Base-by-base conservation (phyloP, 1,140 invertebrate genomes). In the Hylaeus anthracinus region DNA sequence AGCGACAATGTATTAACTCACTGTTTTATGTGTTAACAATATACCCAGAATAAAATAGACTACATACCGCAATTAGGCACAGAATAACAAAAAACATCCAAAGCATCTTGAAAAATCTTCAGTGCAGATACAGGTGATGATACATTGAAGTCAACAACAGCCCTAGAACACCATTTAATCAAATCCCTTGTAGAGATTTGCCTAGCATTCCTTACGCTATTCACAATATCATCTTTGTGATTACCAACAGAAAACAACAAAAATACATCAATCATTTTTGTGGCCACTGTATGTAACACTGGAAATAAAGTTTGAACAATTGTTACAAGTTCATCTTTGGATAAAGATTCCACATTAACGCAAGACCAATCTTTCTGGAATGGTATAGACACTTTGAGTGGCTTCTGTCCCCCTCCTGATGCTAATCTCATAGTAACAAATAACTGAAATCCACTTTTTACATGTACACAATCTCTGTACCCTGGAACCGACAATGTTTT, bases 81-180 rank as follows among this genome's bases (percentile, higher is more conserved):
- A 39, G 96, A 97, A 84, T 96, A 96, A 85, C 96, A 97, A 91
- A 99, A 99, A 85, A 98, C 96, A 93, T 99, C 98, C 41, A 98
- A 95, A 1, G 98, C 98, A 94, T 99, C 97, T 93, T 98, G 97
- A 75, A 98, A 96, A 2, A 98, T 95, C 91, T 96, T 96, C 41
- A 97, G 93, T 5, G 95, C 96, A 5, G 96, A 96, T 66, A 96
- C 95, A n/a, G 95, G 93, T 55, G 96, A 96, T 0, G 95, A 95
- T 1, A 97, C 95, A 86, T 97, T 94, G 92, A 97, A 98, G 87
- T 96, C 95, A 14, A 95, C 91, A 39, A 95, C 94, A 9, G 97
- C 95, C 89, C 98, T 95, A 14, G 95, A 94, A 90, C 98, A 99
- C 96, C 98, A 98, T 92, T 99, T 99, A 78, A 99, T 96, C 12